Evolutionary conservation across 2,797 vertebrate genomes (phyloP).

Genomic region (Micrastur ruficollis): DNA sequence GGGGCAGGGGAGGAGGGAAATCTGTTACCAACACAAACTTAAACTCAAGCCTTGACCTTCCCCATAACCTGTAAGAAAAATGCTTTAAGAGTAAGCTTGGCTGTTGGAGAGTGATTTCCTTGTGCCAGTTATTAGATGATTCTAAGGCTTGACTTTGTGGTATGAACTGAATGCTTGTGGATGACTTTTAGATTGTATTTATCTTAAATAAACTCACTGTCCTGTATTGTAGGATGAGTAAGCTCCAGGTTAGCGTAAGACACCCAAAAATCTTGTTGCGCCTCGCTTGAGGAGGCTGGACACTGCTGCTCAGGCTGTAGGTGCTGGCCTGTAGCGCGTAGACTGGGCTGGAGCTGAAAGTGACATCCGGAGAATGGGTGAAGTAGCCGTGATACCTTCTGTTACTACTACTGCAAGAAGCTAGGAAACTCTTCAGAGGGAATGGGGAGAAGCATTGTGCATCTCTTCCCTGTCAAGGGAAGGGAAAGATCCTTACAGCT

Average conservation of each 20-base stretch:
- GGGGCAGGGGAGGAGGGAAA: not conserved
- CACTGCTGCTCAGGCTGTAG: not conserved
- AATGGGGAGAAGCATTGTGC: not conserved
- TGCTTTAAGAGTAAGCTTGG: not conserved
- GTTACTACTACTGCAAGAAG: not conserved
- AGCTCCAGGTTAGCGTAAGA: not conserved
- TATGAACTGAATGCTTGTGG: not conserved
- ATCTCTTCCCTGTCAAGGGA: not conserved
- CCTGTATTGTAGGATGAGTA: not conserved
- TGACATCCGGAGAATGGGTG: not conserved
- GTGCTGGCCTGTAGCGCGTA: not conserved
- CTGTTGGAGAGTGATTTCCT: not conserved
- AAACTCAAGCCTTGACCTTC: not conserved
- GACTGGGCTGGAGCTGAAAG: not conserved
- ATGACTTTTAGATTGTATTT: not conserved
- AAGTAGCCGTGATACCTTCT: not conserved
- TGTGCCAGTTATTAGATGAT: not conserved
- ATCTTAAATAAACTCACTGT: not conserved
- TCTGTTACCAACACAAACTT: not conserved
- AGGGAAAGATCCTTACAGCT: not conserved
- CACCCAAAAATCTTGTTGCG: not conserved
- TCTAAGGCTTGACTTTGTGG: not conserved
- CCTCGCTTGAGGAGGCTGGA: not conserved
- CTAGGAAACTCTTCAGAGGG: not conserved
- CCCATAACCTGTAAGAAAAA: not conserved